Base-by-base conservation (phyloP, 2,113 vertebrate genomes). In the Syngnathus typhle region DNA sequence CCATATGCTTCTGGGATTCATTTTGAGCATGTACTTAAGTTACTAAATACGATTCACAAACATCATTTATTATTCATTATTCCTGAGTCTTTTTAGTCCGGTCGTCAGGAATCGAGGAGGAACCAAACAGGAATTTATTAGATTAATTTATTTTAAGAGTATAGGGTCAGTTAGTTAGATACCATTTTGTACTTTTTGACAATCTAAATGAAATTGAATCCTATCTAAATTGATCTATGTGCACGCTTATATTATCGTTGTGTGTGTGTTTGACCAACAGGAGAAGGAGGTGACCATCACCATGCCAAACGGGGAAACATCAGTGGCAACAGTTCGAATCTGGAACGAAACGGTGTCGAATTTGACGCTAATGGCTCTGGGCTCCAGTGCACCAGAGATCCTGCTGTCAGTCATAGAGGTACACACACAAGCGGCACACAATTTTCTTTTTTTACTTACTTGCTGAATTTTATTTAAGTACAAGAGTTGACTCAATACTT, bases 331-430 rank as follows among this genome's bases (percentile, higher is more conserved):
- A 0, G 96, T 99, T 18, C 91, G 96, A 23, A 97, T 99, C 89
- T 99, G 96, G 96, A 99, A 98, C 0, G 96, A 98, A 88, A 98
- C 96, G 0, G 96, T 98, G 1, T 98, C 96, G 85, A 98, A 98
- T 81, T 87, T 98, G 39, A 98, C 96, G 0, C 83, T 98, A 60
- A 98, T 98, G 96, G 96, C 96, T 0, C 60, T 98, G 76, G 96
- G 96, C 6, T 98, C 96, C 1, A 98, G 96, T 0, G 96, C 96
- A 0, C 96, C 96, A 0, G 96, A 98, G 88, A 98, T 98, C 63
- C 91, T 98, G 0, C 91, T 98, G 23, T 96, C 96, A 0, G 94
- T 98, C 55, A 98, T 98, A 13, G 96, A 98, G 89, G 89, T 91
- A 73, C 21, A 44, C 62, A 65, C 64, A 58, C 67, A 74, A 47